Percentiles rank a stretch among this genome's conserved stretches.
phyloP scores from a whole-genome alignment of 2,113 vertebrate species.

The Progne subis region DNA sequence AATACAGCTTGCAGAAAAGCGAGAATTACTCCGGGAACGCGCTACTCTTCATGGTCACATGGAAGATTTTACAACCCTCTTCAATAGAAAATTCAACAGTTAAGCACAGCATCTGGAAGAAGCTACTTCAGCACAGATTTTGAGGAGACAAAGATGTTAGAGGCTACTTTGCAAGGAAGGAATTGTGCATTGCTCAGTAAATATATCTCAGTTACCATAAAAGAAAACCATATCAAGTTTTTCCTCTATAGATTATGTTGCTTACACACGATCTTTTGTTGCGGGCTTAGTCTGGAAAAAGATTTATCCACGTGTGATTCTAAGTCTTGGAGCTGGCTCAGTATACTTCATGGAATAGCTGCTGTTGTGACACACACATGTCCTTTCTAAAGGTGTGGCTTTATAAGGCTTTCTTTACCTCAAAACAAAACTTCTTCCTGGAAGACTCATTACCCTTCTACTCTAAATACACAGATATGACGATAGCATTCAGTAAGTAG shows the following conservation, averaged over 20 bases:
- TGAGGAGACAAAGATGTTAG: background rate
- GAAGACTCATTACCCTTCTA: background rate
- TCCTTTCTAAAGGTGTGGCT: background rate
- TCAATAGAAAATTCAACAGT: slow-evolving; percentile 74
- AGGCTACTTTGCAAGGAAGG: background rate
- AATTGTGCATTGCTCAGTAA: background rate
- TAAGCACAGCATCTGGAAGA: slow-evolving; percentile 58
- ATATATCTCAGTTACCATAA: background rate
- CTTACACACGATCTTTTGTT: background rate
- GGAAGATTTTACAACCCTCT: slow-evolving; percentile 81
- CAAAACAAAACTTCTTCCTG: background rate
- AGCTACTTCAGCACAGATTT: background rate
- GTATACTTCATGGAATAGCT: background rate
- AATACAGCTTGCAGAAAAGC: slow-evolving; percentile 77
- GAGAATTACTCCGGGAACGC: slow-evolving; percentile 67
- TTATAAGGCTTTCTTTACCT: background rate
- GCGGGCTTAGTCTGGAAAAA: background rate
- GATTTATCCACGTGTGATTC: background rate
- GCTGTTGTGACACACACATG: background rate
- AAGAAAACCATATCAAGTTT: background rate
- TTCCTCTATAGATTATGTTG: background rate
- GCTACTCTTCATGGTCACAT: slow-evolving; percentile 76
- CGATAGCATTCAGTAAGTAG: background rate
- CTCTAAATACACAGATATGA: background rate
- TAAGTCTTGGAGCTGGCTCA: background rate